Base-by-base conservation (phyloP, 2,113 vertebrate genomes). In the Hylia prasina region DNA sequence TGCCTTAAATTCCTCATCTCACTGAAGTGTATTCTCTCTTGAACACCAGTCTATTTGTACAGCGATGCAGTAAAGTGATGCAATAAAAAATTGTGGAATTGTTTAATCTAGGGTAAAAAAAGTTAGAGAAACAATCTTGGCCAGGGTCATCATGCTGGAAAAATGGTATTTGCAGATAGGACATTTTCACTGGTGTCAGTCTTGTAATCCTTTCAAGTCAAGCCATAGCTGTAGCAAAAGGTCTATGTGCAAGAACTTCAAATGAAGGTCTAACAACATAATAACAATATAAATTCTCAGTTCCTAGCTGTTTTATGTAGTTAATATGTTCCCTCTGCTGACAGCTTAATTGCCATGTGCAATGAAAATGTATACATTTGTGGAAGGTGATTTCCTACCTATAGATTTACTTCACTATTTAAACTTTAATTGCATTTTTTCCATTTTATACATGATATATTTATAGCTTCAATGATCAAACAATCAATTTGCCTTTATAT, bases 331-430 rank as follows among this genome's bases (percentile, higher is more conserved):
- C 78, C 71, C 89, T 91, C 69, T 63, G 80, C 88, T 93, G 84
- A 97, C 89, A 97, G 84, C 35, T 96, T 97, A 95, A 97, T 76
- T 95, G 90, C 64, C 42, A 82, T 44, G 11, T 87, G 45, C 68
- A 79, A 45, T 61, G 66, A 63, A 90, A 93, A 84, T 30, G 47
- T 50, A 93, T 31, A 77, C 16, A 31, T 15, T 33, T 48, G 66
- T 93, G 76, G 53, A 96, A 91, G 72, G 48, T 3, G 11, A 94
- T 81, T 96, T 84, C 92, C 37, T 77, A 76, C n/a, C 72, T 80
- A 87, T 15, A 96, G 40, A 86, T 87, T 82, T 65, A 64, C 66
- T 53, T 92, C 24, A 78, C 53, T 87, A 84, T 45, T 86, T 73
- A 94, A 87, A 91, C 37, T 87, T 95, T 57, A 95, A 72, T 53